Evolutionary conservation across 2,888 invertebrate genomes (phyloP), one percentile per base, ranked within the genome.

Genomic region (Spatulosminthurus flaviceps): DNA sequence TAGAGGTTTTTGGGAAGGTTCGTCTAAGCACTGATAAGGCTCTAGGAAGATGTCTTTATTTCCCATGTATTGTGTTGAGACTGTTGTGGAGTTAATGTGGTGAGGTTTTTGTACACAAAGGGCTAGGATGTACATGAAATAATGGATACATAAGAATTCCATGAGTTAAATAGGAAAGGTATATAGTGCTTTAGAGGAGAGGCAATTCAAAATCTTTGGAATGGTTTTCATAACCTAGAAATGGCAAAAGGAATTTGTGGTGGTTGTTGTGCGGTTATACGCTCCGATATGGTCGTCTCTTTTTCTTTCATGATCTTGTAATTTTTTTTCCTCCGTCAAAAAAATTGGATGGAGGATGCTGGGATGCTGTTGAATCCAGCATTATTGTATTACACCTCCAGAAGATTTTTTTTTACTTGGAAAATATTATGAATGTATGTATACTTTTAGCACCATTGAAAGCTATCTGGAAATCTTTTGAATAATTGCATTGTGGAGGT

Each of bases 401-500:
- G 51, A 11, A n/a, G n/a, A n/a, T n/a, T n/a, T n/a, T n/a, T n/a
- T n/a, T n/a, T n/a, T n/a, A n/a, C n/a, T n/a, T n/a, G n/a, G n/a
- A n/a, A n/a, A 51, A 51, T 51, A 11, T 16, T 51, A 51, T 51
- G 51, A 51, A n/a, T 51, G n/a, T 51, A 19, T 11, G 51, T 51
- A 9, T 16, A 51, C 51, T 51, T 51, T 51, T 51, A 51, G 51
- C 51, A 16, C 51, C 51, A 51, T 51, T 51, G 51, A 51, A 51
- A 51, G 51, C 16, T 51, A 51, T 51, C 51, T 51, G n/a, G 51
- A 51, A 51, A 51, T 51, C 51, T 51, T 34, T 51, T 51, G 51
- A 51, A 51, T 51, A 51, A 51, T 51, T 51, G 51, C n/a, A 51
- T 51, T 51, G 51, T 51, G 51, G 16, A 51, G 51, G 51, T 51